Evolutionary conservation across 2,113 vertebrate species (phyloP).

Genomic region (Phrynosoma blainvillii): DNA sequence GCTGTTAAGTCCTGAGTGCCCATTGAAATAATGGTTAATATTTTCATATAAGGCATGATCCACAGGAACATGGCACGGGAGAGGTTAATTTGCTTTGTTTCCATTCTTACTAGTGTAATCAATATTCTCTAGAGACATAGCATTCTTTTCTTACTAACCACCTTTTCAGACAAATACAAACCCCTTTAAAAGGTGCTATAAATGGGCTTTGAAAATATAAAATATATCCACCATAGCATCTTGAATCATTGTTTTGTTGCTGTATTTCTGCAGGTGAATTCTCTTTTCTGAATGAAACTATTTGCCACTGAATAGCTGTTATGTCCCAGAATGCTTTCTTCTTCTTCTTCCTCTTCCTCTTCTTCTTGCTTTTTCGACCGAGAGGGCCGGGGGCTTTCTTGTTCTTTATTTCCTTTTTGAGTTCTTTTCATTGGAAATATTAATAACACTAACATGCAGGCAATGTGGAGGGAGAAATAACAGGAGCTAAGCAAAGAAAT

Average conservation of each 20-base stretch:
- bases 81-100: constrained; percentile 71
- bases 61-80: constrained; percentile 76
- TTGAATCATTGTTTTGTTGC: constrained; percentile 71
- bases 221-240: constrained; percentile 60
- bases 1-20: constrained; percentile 77
- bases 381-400: constrained; percentile 55
- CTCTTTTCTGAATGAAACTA: constrained; percentile 87
- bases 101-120: constrained; percentile 69
- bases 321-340: constrained; percentile 70
- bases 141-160: constrained; percentile 62
- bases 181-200: constrained; percentile 78
- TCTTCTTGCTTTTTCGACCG: constrained; percentile 57
- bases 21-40: constrained; percentile 69
- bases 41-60: constrained; percentile 77
- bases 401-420: constrained; percentile 77
- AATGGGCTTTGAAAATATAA: constrained; percentile 75
- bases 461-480: constrained; percentile 90
- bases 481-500: constrained; percentile 83
- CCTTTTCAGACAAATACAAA: constrained; percentile 77
- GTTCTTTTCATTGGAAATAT: constrained; percentile 84
- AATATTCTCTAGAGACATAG: constrained; percentile 64
- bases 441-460: constrained; percentile 84
- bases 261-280: constrained; percentile 81
- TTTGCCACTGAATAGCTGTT: constrained; percentile 81
- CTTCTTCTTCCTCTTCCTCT: constrained; percentile 45